Evolutionary conservation across 2,888 invertebrate species (phyloP).

Genomic region (Diplolepis rosae): DNA sequence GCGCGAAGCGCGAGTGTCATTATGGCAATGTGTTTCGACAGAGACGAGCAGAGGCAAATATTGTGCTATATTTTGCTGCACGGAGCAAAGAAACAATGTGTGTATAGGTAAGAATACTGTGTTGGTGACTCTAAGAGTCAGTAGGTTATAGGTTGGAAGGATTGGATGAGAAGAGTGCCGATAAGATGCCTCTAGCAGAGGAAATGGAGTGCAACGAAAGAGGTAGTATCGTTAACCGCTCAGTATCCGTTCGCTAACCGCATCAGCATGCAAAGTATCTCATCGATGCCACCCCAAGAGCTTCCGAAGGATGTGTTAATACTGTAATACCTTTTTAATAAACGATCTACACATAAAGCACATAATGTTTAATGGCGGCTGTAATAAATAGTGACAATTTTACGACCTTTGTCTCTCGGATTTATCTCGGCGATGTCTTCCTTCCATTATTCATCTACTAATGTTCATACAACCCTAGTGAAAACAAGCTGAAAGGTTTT

Average conservation of each 20-base stretch:
- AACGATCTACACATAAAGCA: conserved; percentile 41
- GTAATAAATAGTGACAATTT: background rate
- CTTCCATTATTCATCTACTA: too few relatives aligned
- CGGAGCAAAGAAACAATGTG: conserved; percentile 1
- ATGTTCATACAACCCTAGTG: too few relatives aligned
- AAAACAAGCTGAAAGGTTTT: too few relatives aligned
- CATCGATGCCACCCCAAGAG: conserved; percentile 46
- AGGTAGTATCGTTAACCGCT: conserved; percentile 56
- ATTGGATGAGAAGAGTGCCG: conserved; percentile 46
- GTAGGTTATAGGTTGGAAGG: background rate
- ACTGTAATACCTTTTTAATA: conserved; percentile 44
- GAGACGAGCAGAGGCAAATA: conserved; percentile 1
- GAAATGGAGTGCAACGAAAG: conserved; percentile 65
- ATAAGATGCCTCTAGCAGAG: conserved; percentile 64
- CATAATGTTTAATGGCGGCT: conserved; percentile 34
- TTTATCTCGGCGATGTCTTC: too few relatives aligned
- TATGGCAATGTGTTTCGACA: too few relatives aligned
- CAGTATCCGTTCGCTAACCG: conserved; percentile 49
- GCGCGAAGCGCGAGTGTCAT: too few relatives aligned
- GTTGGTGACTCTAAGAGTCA: conserved; percentile 14
- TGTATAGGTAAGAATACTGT: conserved; percentile 19
- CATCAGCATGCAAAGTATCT: conserved; percentile 62
- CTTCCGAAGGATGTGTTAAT: conserved; percentile 47
- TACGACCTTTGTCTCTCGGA: background rate
- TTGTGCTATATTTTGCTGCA: conserved; percentile 10